Percentiles rank a stretch among this genome's conserved stretches.
Evolutionary conservation across 2,888 invertebrate genomes (phyloP).

Genomic region (Mimumesa dahlbomi): DNA sequence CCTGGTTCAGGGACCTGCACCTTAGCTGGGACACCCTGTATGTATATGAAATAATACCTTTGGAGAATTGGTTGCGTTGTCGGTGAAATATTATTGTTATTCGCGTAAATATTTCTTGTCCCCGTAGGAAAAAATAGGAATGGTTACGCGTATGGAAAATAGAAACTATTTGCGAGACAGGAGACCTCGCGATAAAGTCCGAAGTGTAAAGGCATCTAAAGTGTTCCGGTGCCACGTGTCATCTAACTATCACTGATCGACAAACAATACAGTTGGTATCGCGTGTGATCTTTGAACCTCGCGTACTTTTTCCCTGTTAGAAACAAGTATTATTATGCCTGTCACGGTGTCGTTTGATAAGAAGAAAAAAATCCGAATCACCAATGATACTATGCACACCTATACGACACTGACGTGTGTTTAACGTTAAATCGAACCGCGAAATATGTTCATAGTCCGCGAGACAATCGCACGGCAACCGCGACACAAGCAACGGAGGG

Average conservation of each 20-base stretch:
- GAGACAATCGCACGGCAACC: too few species aligned
- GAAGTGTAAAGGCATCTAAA: constrained; percentile 32
- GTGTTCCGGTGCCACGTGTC: constrained; percentile 18
- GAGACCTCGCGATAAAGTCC: constrained; percentile 34
- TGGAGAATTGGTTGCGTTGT: constrained; percentile 45
- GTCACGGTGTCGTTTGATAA: too few species aligned
- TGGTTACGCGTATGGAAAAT: constrained; percentile 43
- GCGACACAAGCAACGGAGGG: too few species aligned
- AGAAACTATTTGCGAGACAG: constrained; percentile 48
- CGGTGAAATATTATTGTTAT: constrained; percentile 44
- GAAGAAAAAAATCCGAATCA: too few species aligned
- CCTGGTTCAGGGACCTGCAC: too few species aligned
- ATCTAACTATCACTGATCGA: constrained; percentile 9
- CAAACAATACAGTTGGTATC: constrained; percentile 27
- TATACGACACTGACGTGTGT: too few species aligned
- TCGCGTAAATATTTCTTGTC: not conserved
- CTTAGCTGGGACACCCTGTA: too few species aligned
- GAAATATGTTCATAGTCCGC: too few species aligned
- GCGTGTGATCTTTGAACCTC: constrained; percentile 6
- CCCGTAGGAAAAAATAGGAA: constrained; percentile 29
- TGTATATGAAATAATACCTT: too few species aligned
- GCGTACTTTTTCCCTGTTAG: not conserved
- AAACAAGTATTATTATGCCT: too few species aligned
- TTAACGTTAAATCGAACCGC: too few species aligned
- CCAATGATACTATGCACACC: too few species aligned